Conservation (phyloP, 1,140 invertebrate genomes). For the Calephelis virginiensis region DNA sequence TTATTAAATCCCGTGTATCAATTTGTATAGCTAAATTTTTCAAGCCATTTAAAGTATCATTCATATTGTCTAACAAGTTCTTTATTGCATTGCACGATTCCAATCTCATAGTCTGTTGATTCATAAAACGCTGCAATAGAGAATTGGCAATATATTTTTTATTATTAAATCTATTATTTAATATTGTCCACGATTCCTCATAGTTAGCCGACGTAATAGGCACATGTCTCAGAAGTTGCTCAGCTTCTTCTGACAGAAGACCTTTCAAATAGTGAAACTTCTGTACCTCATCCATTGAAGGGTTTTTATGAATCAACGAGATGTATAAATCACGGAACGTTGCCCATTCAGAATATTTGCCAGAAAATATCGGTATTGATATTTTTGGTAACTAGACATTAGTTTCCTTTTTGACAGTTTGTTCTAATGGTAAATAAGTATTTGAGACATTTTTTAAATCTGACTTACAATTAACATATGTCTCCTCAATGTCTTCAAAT, state of each 20-base stretch:
- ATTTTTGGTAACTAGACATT: conserved; percentile 16
- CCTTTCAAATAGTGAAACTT: conserved; percentile 26
- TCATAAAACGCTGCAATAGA: conserved; percentile 31
- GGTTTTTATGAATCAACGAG: conserved; percentile 30
- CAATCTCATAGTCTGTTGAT: conserved; percentile 25
- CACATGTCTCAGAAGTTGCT: conserved; percentile 35
- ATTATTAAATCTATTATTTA: conserved; percentile 37
- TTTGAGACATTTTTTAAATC: not conserved
- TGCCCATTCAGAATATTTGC: conserved; percentile 31
- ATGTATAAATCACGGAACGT: conserved; percentile 34
- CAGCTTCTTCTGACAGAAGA: conserved; percentile 33
- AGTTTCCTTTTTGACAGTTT: not conserved
- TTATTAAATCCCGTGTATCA: conserved; percentile 27
- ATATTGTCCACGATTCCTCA: conserved; percentile 28
- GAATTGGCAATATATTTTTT: conserved; percentile 30
- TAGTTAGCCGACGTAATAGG: conserved; percentile 33
- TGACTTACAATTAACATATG: not conserved
- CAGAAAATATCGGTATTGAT: conserved; percentile 22
- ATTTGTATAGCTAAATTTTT: conserved; percentile 30
- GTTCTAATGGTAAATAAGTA: not conserved
- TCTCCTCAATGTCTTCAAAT: conserved; percentile 3
- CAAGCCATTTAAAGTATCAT: conserved; percentile 29
- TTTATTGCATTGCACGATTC: conserved; percentile 30
- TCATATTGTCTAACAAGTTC: conserved; percentile 31
- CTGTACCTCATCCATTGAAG: conserved; percentile 4